Evolutionary conservation across 2,888 invertebrate genomes (phyloP), one percentile per base, ranked within the genome.

Genomic region (Parapristionchus giblindavisi): DNA sequence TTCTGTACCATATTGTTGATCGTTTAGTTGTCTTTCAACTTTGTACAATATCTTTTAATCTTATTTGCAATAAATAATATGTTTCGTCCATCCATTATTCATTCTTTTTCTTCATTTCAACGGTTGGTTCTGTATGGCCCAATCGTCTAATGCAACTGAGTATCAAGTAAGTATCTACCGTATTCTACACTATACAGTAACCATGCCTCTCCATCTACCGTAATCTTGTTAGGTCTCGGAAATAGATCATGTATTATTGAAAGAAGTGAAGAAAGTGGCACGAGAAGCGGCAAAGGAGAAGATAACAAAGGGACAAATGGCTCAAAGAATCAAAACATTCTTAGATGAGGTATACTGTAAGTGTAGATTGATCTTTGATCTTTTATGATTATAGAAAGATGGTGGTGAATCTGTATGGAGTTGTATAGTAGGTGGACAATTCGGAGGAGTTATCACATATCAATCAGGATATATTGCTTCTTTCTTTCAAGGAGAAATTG

Each of bases 161-260:
- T 63, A 63, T 27, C 38, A 63, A 40, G 63, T 63, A 5, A 17
- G n/a, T n/a, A 21, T 17, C 11, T 32, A 14, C n/a, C 5, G 6
- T n/a, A n/a, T n/a, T n/a, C n/a, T n/a, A n/a, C n/a, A n/a, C n/a
- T n/a, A n/a, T 32, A 60, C 36, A 60, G 32, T 1, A 60, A 36
- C 27, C 1, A n/a, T 60, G 2, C 38, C 17, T 63, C 17, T 11
- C 11, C 11, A 24, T 40, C 2, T 58, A 4, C 24, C 27, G 6
- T 21, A n/a, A n/a, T n/a, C n/a, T n/a, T n/a, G n/a, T n/a, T n/a
- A 63, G 63, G 38, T 63, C 38, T 63, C 63, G n/a, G 63, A 63
- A 24, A 34, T 63, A 8, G 38, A 63, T 40, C n/a, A n/a, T 63
- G n/a, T 24, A 17, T 27, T 63, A 3, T 40, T 63, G 27, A 21